Evolutionary conservation across 2,113 vertebrate species (phyloP).

Genomic region (Carassius auratus): DNA sequence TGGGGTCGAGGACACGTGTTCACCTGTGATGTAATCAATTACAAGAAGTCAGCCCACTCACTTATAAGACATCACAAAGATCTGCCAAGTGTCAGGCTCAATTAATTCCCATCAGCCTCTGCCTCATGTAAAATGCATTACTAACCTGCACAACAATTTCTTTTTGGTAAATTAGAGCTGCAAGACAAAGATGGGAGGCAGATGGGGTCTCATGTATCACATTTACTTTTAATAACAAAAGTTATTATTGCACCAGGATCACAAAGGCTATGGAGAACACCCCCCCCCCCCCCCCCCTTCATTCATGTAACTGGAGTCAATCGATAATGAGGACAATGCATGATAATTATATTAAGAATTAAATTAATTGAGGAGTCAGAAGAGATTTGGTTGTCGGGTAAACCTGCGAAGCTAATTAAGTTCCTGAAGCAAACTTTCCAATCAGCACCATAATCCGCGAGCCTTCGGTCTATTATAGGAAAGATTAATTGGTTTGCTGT

Average conservation of each 20-base stretch:
- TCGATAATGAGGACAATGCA: constrained; percentile 63
- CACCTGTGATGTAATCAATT: constrained; percentile 46
- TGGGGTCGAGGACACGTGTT: constrained; percentile 13
- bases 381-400: constrained; percentile 57
- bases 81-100: constrained; percentile 59
- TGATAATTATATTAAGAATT: constrained; percentile 65
- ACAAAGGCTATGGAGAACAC: constrained; percentile 8
- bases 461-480: constrained; percentile 66
- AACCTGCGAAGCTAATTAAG: constrained; percentile 70
- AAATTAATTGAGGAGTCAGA: constrained; percentile 67
- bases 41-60: constrained; percentile 44
- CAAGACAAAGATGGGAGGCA: constrained; percentile 46
- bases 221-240: constrained; percentile 36
- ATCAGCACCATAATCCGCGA: constrained; percentile 68
- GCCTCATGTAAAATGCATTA: constrained; percentile 54
- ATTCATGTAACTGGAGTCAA: constrained; percentile 49
- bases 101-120: constrained; percentile 66
- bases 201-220: not conserved
- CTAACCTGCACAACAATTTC: constrained; percentile 48
- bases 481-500: constrained; percentile 70
- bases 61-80: constrained; percentile 54
- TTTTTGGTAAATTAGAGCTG: constrained; percentile 40
- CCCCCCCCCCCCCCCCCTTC: not conserved
- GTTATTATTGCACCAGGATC: constrained; percentile 22
- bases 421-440: constrained; percentile 64